These are phyloP conservation scores for Isoperla grammatica DNA, from an alignment of 2,888 invertebrate genomes.

Conservation along the genomic window DNA sequence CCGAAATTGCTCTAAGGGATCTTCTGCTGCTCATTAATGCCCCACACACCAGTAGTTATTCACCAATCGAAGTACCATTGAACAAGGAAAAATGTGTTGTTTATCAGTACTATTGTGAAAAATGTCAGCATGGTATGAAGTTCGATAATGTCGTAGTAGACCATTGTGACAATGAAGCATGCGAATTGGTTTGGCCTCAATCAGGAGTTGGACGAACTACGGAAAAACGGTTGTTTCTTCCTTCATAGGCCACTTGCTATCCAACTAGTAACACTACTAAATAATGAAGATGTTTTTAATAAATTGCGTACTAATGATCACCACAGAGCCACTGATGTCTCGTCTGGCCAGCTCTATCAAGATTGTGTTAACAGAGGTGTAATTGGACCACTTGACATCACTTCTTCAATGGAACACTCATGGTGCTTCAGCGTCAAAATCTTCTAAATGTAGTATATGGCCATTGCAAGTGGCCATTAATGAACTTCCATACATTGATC, in stretches of 20 bases:
- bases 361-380: not conserved
- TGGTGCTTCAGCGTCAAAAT: constrained; percentile 6
- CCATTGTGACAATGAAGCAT: too few relatives aligned
- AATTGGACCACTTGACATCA: constrained; percentile 11
- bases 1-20: not conserved
- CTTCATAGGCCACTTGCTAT: too few relatives aligned
- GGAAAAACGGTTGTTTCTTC: too few relatives aligned
- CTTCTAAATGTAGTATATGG: constrained; percentile 8
- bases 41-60: not conserved
- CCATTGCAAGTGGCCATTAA: constrained; percentile 7
- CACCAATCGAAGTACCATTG: not conserved
- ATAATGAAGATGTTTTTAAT: not conserved
- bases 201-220: too few relatives aligned
- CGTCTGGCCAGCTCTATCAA: not conserved
- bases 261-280: not conserved
- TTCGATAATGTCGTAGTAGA: not conserved
- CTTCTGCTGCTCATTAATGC: not conserved
- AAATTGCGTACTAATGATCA: not conserved
- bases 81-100: not conserved
- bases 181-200: too few relatives aligned
- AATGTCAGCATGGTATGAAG: not conserved
- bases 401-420: constrained; percentile 10
- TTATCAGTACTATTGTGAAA: not conserved
- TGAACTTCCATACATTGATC: not conserved
- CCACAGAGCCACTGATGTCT: not conserved